Base-by-base conservation (phyloP, 2,888 invertebrate genomes). In the Lumbricus terrestris region DNA sequence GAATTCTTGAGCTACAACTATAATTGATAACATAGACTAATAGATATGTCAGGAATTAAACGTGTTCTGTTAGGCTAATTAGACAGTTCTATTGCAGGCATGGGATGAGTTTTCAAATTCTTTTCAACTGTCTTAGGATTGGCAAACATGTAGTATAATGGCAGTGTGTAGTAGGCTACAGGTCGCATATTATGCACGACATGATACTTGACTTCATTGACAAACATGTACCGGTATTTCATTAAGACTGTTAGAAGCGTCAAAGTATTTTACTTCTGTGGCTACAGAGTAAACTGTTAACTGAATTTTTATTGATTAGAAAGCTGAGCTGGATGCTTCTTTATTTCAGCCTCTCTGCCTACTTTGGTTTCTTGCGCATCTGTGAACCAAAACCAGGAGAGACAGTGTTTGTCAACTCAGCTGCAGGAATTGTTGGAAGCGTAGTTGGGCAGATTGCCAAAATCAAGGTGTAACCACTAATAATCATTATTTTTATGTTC, bases 371-470 rank as follows among this genome's bases (percentile, higher is more conserved):
- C 23, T 94, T 96, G 92, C 96, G 97, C 92, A 95, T 97, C 91
- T 97, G 97, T 92, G 94, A 96, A 91, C 97, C 97, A 4, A 96
- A 97, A 95, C 92, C 96, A 11, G 97, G 97, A 20, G 97, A 97
- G 94, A 96, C 96, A 0, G 96, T 97, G 29, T 96, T 97, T 1
- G 96, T 97, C 1, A 96, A 96, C 42, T 96, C 96, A 13, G 97
- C 97, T 29, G 97, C 97, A 37, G 97, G 97, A 34, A 97, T 97
- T 82, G 97, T 97, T 29, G 97, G 97, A 15, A 96, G 96, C 91
- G 96, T 96, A 89, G 97, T 97, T 40, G 97, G 97, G 3, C 97
- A 97, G 95, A 97, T 97, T 92, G 97, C 96, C 1, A 97, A 97
- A 95, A 96, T 96, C 89, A 96, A 96, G 94, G 97, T 96, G 94